phyloP scores from a whole-genome alignment of 2,113 vertebrate genomes.

The Sterna hirundo region DNA sequence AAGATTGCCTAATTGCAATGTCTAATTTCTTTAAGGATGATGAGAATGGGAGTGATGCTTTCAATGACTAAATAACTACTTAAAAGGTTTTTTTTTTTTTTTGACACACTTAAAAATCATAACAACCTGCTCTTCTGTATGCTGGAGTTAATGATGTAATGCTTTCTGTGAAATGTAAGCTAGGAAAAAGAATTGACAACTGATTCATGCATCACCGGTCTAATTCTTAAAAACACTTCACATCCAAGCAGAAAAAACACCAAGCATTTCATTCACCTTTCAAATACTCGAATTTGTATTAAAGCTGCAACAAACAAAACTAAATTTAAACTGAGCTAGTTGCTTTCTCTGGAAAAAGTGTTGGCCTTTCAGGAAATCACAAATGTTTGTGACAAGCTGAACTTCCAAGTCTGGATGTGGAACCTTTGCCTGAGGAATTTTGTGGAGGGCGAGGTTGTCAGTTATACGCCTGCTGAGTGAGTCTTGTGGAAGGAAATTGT shows the following conservation, averaged over 20 bases:
- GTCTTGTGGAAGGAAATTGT: not conserved
- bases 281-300: not conserved
- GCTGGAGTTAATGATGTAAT: not conserved
- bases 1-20: not conserved
- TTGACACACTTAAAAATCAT: not conserved
- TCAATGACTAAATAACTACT: conserved; percentile 10
- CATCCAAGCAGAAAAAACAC: not conserved
- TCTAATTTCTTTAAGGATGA: not conserved
- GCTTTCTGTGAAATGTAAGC: not conserved
- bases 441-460: not conserved
- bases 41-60: not conserved
- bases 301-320: not conserved
- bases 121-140: not conserved
- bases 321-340: not conserved
- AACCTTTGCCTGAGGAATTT: not conserved
- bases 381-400: not conserved
- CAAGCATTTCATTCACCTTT: conserved; percentile 3
- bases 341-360: not conserved
- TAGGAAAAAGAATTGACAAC: not conserved
- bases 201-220: not conserved
- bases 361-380: not conserved
- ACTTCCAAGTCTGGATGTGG: not conserved
- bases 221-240: conserved; percentile 30
- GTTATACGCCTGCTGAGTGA: rapidly evolving
- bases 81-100: not conserved